A percentile compares a stretch with the other conserved stretches of the same genome.
Conservation (phyloP, 2,113 vertebrate species). For the Sinocyclocheilus anophthalmus region DNA sequence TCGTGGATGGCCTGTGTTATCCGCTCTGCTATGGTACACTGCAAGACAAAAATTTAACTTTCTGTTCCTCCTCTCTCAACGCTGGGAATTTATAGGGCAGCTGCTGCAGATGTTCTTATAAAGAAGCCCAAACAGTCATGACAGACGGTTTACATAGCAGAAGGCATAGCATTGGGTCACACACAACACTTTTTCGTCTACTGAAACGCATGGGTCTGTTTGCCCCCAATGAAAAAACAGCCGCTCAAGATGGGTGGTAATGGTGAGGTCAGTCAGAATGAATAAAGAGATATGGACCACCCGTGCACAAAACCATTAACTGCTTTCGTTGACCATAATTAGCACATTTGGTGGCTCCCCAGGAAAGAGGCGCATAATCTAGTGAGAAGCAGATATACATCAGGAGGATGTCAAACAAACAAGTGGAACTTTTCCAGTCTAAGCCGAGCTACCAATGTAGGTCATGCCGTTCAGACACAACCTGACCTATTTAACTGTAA, state of each 20-base stretch:
- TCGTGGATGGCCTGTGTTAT: constrained; percentile 60
- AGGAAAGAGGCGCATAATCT: background rate
- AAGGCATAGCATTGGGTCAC: constrained; percentile 57
- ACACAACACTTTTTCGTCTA: constrained; percentile 69
- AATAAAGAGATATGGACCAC: constrained; percentile 49
- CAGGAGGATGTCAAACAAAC: background rate
- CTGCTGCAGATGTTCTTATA: constrained; percentile 79
- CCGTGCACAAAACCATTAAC: constrained; percentile 32
- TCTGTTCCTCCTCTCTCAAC: constrained; percentile 75
- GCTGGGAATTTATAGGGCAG: constrained; percentile 77
- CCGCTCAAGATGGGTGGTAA: constrained; percentile 48
- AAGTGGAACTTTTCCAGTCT: background rate
- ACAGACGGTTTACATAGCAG: constrained; percentile 75
- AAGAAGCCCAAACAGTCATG: constrained; percentile 78
- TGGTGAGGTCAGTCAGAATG: constrained; percentile 47
- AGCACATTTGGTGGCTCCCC: background rate
- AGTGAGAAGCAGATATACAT: constrained; percentile 1
- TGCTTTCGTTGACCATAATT: constrained; percentile 21
- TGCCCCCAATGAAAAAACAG: constrained; percentile 26
- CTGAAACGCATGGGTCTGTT: constrained; percentile 59
- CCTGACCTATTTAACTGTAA: background rate
- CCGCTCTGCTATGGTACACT: constrained; percentile 71
- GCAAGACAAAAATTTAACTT: constrained; percentile 76
- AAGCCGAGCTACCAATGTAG: background rate
- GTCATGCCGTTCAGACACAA: background rate